Evolutionary conservation across 2,888 invertebrate genomes (phyloP).

Genomic region (Diadromus collaris): DNA sequence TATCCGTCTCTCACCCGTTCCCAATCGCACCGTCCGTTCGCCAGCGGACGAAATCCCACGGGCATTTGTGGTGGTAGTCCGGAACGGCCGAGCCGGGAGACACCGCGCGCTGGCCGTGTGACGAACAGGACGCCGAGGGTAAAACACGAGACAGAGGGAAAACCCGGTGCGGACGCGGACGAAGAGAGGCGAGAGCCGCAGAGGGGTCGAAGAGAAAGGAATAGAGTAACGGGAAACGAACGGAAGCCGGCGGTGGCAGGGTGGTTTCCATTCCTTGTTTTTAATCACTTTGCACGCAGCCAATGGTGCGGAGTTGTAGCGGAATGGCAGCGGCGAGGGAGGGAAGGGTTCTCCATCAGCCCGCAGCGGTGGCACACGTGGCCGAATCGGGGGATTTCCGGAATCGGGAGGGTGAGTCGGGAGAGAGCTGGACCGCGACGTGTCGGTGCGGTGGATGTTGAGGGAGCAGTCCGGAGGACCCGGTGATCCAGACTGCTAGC

Average conservation of each 20-base stretch:
- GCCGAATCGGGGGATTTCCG: slow-evolving; percentile 41
- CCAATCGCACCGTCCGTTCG: background rate
- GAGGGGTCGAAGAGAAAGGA: slow-evolving; percentile 36
- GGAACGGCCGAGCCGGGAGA: slow-evolving; percentile 55
- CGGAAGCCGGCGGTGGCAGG: slow-evolving; percentile 61
- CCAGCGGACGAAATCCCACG: slow-evolving; percentile 69
- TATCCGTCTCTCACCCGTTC: slow-evolving; percentile 1
- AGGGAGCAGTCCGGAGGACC: slow-evolving; percentile 46
- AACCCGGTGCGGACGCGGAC: slow-evolving; percentile 20
- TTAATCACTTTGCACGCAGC: slow-evolving; percentile 75
- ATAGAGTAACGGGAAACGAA: slow-evolving; percentile 35
- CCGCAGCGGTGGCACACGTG: slow-evolving; percentile 43
- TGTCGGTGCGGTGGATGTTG: slow-evolving; percentile 46
- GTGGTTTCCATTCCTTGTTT: slow-evolving; percentile 69
- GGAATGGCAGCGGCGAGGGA: slow-evolving; percentile 26
- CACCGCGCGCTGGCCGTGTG: slow-evolving; percentile 42
- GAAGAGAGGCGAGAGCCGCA: slow-evolving; percentile 2
- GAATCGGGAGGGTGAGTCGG: slow-evolving; percentile 53
- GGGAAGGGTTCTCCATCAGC: slow-evolving; percentile 39
- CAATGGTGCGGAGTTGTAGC: slow-evolving; percentile 69
- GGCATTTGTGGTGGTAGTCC: slow-evolving; percentile 71
- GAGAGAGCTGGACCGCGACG: slow-evolving; percentile 38
- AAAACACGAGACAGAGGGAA: slow-evolving; percentile 57
- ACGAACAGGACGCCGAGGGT: slow-evolving; percentile 40
- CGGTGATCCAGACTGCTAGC: slow-evolving; percentile 43